Evolutionary conservation across 2,888 invertebrate species (phyloP).

Genomic region (Melanostoma mellinum): DNA sequence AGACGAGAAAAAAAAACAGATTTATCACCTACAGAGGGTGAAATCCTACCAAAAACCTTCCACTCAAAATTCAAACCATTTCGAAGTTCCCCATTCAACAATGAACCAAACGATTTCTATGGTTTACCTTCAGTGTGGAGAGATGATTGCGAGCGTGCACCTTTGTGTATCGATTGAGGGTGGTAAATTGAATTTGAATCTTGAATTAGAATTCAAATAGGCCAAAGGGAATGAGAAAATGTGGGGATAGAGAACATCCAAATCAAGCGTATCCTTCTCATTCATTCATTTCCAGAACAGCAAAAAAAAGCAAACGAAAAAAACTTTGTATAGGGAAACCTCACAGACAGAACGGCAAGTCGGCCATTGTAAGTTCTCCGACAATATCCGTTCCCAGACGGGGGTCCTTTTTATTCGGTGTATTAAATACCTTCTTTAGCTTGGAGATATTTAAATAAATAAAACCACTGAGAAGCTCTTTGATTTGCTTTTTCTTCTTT

Average conservation of each 20-base stretch:
- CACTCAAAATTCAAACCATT: slow-evolving; percentile 24
- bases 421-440: slow-evolving; percentile 12
- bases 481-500: slow-evolving; percentile 17
- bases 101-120: slow-evolving; percentile 54
- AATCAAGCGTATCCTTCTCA: slow-evolving; percentile 52
- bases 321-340: neutral
- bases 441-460: slow-evolving; percentile 23
- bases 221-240: slow-evolving; percentile 14
- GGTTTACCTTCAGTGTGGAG: slow-evolving; percentile 52
- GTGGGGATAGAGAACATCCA: slow-evolving; percentile 7
- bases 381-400: slow-evolving; percentile 33
- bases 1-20: slow-evolving; percentile 23
- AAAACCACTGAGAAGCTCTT: slow-evolving; percentile 4
- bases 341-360: slow-evolving; percentile 27
- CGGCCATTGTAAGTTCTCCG: slow-evolving; percentile 20
- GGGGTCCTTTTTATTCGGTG: slow-evolving; percentile 5
- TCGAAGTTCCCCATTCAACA: slow-evolving; percentile 36
- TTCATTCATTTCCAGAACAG: slow-evolving; percentile 16
- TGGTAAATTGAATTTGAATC: slow-evolving; percentile 69
- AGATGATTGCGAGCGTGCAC: slow-evolving; percentile 53
- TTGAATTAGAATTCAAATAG: slow-evolving; percentile 60
- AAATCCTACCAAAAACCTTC: slow-evolving; percentile 10
- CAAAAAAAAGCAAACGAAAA: slow-evolving; percentile 1
- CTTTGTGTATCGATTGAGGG: slow-evolving; percentile 64
- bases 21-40: slow-evolving; percentile 57